Evolutionary conservation across 2,113 vertebrate species (phyloP).

Genomic region (Calcarius ornatus): DNA sequence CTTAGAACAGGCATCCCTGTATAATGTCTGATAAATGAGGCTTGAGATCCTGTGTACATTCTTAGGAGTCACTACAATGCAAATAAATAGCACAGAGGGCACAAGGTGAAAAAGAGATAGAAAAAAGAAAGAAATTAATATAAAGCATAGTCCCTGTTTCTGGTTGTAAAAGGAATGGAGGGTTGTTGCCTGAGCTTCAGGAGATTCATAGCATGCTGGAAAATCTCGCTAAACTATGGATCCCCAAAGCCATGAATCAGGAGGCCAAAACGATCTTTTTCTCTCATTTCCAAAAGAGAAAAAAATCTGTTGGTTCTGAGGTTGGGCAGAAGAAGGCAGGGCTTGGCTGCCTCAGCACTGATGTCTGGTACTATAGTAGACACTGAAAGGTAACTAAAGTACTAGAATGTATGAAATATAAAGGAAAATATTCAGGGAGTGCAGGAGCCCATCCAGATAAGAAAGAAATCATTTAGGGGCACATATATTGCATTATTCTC

Average conservation of each 20-base stretch:
- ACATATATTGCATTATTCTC: not conserved
- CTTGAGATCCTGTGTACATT: not conserved
- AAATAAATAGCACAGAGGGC: not conserved
- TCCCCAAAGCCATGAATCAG: not conserved
- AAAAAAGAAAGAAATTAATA: not conserved
- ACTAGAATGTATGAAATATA: not conserved
- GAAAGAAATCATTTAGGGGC: not conserved
- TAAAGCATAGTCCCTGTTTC: not conserved
- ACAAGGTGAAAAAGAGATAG: not conserved
- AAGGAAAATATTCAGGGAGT: not conserved
- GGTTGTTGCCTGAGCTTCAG: not conserved
- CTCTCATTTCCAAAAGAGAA: not conserved
- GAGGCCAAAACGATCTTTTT: not conserved
- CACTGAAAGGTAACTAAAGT: not conserved
- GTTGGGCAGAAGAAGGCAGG: not conserved
- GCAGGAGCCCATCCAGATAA: not conserved
- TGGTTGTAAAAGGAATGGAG: not conserved
- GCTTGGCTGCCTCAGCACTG: not conserved
- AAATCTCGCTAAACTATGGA: not conserved
- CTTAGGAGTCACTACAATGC: not conserved
- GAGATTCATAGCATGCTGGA: not conserved
- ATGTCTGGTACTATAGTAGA: not conserved
- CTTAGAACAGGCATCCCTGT: not conserved
- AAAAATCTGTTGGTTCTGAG: not conserved
- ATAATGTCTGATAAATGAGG: not conserved